Evolutionary conservation across 1,140 invertebrate species (phyloP).

Genomic region (Drosophila littoralis): DNA sequence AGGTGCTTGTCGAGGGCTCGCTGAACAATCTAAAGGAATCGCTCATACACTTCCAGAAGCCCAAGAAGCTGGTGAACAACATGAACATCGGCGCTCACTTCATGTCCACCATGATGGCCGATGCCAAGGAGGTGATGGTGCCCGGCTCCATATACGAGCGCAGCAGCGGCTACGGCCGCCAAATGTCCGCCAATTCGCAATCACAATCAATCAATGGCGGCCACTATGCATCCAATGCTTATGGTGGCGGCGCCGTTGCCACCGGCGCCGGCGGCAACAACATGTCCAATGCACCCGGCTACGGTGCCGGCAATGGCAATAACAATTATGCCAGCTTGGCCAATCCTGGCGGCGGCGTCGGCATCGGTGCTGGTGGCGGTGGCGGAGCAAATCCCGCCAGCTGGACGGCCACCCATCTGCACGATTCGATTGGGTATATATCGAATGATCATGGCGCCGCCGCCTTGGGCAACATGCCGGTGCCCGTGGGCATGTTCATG

Average conservation of each 20-base stretch:
- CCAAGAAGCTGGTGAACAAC: conserved; percentile 96
- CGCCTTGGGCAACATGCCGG: conserved; percentile 91
- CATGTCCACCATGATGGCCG: conserved; percentile 98
- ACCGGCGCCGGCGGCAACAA: conserved; percentile 7
- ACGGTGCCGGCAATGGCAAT: conserved; percentile 10
- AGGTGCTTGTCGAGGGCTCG: conserved; percentile 98
- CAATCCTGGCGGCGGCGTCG: neutral
- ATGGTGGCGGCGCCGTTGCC: conserved; percentile 21
- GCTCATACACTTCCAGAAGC: conserved; percentile 98
- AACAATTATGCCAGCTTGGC: neutral
- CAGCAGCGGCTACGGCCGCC: conserved; percentile 84
- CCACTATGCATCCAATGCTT: conserved; percentile 3
- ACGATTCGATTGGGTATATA: conserved; percentile 97
- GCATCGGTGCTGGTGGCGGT: no score
- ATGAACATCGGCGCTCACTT: conserved; percentile 98
- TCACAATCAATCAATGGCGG: conserved; percentile 80
- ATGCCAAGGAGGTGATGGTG: conserved; percentile 94
- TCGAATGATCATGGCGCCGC: conserved; percentile 93
- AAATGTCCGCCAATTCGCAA: conserved; percentile 73
- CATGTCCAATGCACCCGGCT: conserved; percentile 23
- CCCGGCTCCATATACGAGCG: conserved; percentile 92
- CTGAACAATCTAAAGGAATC: conserved; percentile 98
- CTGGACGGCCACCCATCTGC: conserved; percentile 79
- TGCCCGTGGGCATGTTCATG: conserved; percentile 98
- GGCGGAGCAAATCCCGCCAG: conserved; percentile 10